Conservation (phyloP, 2,797 vertebrate species). For the Peromyscus nudipes region DNA sequence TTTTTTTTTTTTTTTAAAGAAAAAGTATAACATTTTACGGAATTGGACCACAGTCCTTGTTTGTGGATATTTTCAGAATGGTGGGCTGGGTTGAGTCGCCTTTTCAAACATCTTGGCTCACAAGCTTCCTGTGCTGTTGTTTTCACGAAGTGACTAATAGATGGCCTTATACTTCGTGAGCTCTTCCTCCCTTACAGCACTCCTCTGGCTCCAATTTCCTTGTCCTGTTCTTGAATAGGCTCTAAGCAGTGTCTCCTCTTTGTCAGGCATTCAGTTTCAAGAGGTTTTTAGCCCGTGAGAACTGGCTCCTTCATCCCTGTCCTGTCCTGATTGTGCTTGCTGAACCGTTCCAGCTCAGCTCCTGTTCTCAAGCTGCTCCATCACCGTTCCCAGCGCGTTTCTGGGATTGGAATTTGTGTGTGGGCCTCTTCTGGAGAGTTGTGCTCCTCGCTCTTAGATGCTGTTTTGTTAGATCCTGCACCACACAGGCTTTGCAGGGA, state of each 20-base stretch:
- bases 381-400: neutral
- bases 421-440: neutral
- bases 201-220: neutral
- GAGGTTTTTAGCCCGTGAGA: neutral
- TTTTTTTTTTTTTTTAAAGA: neutral
- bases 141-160: constrained; percentile 43
- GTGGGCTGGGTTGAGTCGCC: constrained; percentile 15
- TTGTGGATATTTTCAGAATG: constrained; percentile 72
- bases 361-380: neutral
- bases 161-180: neutral
- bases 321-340: neutral
- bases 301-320: neutral
- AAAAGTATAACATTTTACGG: constrained; percentile 63
- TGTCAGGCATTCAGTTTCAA: neutral
- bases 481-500: neutral
- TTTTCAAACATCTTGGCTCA: constrained; percentile 53
- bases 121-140: constrained; percentile 37
- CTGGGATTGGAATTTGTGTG: neutral
- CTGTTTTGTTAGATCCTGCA: neutral
- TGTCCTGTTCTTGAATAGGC: neutral
- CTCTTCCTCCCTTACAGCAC: neutral
- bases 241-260: neutral
- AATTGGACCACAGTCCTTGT: constrained; percentile 61
- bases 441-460: neutral
- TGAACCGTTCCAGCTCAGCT: neutral